A percentile compares a stretch with the other conserved stretches of the same genome.
These are phyloP conservation scores for Semicossyphus pulcher DNA, from an alignment of 2,113 vertebrate species.

Conservation along the genomic window DNA sequence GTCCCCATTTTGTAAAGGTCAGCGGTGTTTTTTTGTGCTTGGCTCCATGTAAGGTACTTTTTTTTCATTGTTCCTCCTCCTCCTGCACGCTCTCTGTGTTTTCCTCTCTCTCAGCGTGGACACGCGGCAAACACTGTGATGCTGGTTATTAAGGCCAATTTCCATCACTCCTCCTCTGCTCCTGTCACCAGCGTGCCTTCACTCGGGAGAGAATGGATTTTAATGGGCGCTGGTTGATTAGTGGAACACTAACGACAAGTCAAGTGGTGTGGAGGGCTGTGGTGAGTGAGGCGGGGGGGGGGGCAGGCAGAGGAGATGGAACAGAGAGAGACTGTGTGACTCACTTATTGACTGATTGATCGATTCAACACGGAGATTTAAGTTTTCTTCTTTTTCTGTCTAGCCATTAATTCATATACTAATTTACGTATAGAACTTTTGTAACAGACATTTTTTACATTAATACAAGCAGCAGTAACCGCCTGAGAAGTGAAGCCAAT, in stretches of 20 bases:
- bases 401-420: too few relatives aligned
- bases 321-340: conserved; percentile 3
- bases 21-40: conserved; percentile 8
- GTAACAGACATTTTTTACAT: too few relatives aligned
- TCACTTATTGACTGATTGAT: background rate
- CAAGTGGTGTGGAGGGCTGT: conserved; percentile 25
- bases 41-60: conserved; percentile 6
- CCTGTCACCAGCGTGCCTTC: conserved; percentile 45
- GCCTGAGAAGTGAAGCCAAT: too few relatives aligned
- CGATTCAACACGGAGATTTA: background rate
- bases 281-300: conserved; percentile 26
- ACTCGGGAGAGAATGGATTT: conserved; percentile 38
- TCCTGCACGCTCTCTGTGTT: background rate
- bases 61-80: background rate
- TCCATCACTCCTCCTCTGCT: conserved; percentile 48
- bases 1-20: conserved; percentile 64
- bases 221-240: conserved; percentile 72
- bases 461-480: too few relatives aligned
- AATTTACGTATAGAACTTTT: too few relatives aligned
- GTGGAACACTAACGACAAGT: conserved; percentile 52
- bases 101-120: conserved; percentile 7
- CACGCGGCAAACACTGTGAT: conserved; percentile 21
- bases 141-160: conserved; percentile 72
- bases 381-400: background rate
- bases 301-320: background rate